Evolutionary conservation across 2,888 invertebrate species (phyloP).

Genomic region (Polymixis lichenea): DNA sequence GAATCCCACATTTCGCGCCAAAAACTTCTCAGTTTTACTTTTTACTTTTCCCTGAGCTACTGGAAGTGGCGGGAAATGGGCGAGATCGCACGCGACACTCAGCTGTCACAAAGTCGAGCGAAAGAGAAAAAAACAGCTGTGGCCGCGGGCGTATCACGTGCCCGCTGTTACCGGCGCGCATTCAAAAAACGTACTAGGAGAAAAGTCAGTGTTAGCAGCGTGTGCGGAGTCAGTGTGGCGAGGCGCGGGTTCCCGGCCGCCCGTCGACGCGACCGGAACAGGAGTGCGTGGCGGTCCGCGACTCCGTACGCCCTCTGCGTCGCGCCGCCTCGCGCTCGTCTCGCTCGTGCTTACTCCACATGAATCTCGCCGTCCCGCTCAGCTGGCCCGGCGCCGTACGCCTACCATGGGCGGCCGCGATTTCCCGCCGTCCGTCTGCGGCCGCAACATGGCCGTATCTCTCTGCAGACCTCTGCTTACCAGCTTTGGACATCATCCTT

Average conservation of each 20-base stretch:
- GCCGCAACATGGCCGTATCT: constrained; percentile 88
- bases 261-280: constrained; percentile 90
- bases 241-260: constrained; percentile 89
- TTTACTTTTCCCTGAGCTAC: constrained; percentile 77
- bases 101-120: constrained; percentile 85
- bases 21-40: constrained; percentile 80
- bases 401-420: constrained; percentile 90
- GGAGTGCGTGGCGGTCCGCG: constrained; percentile 88
- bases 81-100: constrained; percentile 86
- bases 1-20: constrained; percentile 86
- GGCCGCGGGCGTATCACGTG: constrained; percentile 88
- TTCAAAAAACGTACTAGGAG: constrained; percentile 87
- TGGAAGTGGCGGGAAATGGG: constrained; percentile 86
- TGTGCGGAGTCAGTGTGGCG: constrained; percentile 85
- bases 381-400: constrained; percentile 82
- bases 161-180: constrained; percentile 88
- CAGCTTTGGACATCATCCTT: constrained; percentile 75
- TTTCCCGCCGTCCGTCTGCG: constrained; percentile 86
- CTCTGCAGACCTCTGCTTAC: constrained; percentile 78
- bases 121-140: constrained; percentile 87
- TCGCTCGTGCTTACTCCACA: constrained; percentile 75
- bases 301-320: constrained; percentile 90
- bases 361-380: constrained; percentile 80
- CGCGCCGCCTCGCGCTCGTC: constrained; percentile 90
- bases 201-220: constrained; percentile 83